These are phyloP conservation scores for Sepiola atlantica DNA, from an alignment of 2,888 invertebrate genomes.

Conservation along the genomic window DNA sequence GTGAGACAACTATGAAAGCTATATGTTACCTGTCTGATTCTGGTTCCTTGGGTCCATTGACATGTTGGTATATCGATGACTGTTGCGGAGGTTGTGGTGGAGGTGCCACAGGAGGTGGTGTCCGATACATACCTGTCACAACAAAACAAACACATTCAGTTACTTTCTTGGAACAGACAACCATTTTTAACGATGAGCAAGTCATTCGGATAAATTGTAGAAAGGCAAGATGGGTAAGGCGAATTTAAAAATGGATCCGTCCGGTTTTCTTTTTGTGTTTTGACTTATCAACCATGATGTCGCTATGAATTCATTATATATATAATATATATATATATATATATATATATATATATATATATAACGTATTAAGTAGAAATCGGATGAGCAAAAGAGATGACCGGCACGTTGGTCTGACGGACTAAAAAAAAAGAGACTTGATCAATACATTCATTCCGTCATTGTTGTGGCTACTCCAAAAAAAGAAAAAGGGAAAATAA, in stretches of 20 bases:
- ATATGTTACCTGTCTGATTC: conserved; percentile 44
- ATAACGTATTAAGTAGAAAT: neutral
- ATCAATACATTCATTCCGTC: neutral
- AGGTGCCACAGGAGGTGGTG: conserved; percentile 54
- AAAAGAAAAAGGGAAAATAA: neutral
- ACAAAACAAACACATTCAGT: conserved; percentile 48
- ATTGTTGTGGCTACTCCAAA: neutral
- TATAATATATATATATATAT: neutral
- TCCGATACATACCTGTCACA: conserved; percentile 53
- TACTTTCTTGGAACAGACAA: conserved; percentile 45
- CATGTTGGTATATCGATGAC: conserved; percentile 48
- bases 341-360: conserved; percentile 32
- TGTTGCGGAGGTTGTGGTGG: conserved; percentile 51
- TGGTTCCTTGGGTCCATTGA: conserved; percentile 48
- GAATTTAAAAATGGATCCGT: neutral
- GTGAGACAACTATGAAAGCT: neutral
- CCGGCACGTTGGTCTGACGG: neutral
- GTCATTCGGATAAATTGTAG: neutral
- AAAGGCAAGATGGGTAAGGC: neutral
- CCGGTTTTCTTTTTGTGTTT: neutral
- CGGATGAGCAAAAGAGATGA: neutral
- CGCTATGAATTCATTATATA: neutral
- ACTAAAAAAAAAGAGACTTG: neutral
- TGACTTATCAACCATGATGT: neutral
- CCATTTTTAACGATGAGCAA: conserved; percentile 45